Evolutionary conservation across 2,113 vertebrate species (phyloP).

Genomic region (Thamnophis sirtalis): DNA sequence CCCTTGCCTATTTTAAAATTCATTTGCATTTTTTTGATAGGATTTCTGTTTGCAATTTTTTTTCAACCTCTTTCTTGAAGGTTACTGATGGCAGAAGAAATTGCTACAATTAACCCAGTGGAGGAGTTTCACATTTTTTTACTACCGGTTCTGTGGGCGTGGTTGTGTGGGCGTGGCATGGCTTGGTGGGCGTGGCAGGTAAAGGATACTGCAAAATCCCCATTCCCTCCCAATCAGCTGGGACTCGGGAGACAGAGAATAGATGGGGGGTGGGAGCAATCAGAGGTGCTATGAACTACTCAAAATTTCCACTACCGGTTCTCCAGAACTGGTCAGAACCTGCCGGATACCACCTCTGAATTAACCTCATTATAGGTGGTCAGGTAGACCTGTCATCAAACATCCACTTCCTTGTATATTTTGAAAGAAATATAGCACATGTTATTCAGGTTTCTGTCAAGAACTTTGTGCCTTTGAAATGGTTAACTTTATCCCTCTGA

Average conservation of each 20-base stretch:
- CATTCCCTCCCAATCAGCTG: too few species aligned
- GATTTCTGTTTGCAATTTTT: background rate
- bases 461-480: background rate
- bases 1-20: slow-evolving; percentile 1
- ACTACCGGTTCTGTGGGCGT: too few species aligned
- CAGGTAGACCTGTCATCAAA: background rate
- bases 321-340: too few species aligned
- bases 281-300: too few species aligned
- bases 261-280: too few species aligned
- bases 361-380: background rate
- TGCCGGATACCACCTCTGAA: background rate
- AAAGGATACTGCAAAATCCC: too few species aligned
- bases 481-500: background rate
- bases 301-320: too few species aligned
- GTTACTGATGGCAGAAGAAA: slow-evolving; percentile 5
- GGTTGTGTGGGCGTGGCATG: too few species aligned
- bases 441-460: background rate
- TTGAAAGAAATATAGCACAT: background rate
- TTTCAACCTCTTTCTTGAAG: background rate
- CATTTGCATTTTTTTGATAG: background rate
- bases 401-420: background rate
- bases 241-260: too few species aligned
- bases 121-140: too few species aligned
- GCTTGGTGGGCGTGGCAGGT: too few species aligned
- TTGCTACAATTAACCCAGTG: background rate